These are phyloP conservation scores for Chloropsis hardwickii DNA, from an alignment of 2,113 vertebrate species.

Conservation along the genomic window DNA sequence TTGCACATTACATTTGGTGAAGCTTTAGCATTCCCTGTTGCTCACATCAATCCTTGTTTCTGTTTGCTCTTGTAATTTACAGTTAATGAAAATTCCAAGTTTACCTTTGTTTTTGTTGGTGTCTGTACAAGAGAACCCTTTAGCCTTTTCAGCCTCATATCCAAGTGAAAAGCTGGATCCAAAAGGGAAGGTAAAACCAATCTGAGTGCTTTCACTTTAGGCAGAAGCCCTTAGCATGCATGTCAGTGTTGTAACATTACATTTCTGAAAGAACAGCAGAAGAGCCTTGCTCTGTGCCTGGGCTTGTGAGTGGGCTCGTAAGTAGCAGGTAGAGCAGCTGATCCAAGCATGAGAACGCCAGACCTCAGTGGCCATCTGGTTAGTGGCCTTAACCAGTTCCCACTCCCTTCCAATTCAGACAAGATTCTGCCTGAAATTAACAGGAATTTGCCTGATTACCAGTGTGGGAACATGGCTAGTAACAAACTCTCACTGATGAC, in stretches of 20 bases:
- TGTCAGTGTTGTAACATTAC: conserved; percentile 12
- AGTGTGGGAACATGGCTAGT: neutral
- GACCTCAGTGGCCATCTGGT: neutral
- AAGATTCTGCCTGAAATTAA: conserved; percentile 11
- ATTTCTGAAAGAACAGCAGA: conserved; percentile 20
- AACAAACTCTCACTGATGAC: neutral
- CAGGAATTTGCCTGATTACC: neutral
- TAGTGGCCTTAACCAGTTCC: neutral
- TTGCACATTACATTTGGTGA: conserved; percentile 63
- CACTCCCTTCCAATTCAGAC: neutral
- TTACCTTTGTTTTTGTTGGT: conserved; percentile 70
- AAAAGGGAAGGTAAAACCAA: conserved; percentile 27
- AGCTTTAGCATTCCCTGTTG: conserved; percentile 66
- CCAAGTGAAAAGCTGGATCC: conserved; percentile 47
- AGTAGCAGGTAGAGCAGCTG: neutral
- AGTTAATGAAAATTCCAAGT: conserved; percentile 73
- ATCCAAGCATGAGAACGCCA: neutral
- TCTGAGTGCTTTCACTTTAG: conserved; percentile 46
- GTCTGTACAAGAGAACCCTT: conserved; percentile 54
- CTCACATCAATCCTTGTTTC: conserved; percentile 64
- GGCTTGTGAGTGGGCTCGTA: neutral
- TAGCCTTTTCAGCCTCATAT: conserved; percentile 43
- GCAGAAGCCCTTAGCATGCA: neutral
- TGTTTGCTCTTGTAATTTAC: conserved; percentile 69
- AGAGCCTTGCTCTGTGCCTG: conserved; percentile 22